These are phyloP conservation scores for Spilosoma lubricipeda DNA, from an alignment of 2,888 invertebrate species.

Conservation along the genomic window DNA sequence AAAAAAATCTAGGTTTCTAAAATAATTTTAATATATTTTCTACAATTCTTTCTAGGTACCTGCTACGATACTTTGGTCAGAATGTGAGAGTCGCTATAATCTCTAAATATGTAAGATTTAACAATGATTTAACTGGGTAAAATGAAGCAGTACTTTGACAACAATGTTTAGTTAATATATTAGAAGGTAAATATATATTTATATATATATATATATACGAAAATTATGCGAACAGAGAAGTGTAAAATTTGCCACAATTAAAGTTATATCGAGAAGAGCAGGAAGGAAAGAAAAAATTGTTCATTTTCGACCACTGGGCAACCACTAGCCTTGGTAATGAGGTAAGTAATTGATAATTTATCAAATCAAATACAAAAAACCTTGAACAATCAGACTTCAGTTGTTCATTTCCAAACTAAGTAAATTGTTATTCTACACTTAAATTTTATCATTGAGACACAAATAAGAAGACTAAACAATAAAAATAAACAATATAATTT, in stretches of 20 bases:
- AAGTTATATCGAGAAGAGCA: too few species aligned
- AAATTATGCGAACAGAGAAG: too few species aligned
- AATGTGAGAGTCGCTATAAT: not conserved
- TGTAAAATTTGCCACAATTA: too few species aligned
- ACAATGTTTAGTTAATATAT: too few species aligned
- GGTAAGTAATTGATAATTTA: not conserved
- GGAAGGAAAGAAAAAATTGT: too few species aligned
- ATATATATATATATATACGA: too few species aligned
- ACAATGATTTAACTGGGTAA: not conserved
- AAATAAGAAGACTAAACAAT: conserved; percentile 6
- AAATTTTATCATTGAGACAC: not conserved
- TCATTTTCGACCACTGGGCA: too few species aligned
- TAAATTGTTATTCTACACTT: not conserved
- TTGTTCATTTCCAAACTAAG: not conserved
- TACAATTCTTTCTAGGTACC: not conserved
- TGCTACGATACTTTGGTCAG: not conserved
- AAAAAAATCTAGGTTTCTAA: not conserved
- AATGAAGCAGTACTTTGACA: not conserved
- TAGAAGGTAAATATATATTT: too few species aligned
- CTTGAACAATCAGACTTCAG: not conserved
- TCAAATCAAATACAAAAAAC: not conserved
- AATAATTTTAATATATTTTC: not conserved
- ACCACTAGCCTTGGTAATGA: not conserved
- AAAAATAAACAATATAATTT: conserved; percentile 33
- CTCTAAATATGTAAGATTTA: not conserved